These are phyloP conservation scores for Amphimallon solstitiale DNA, from an alignment of 2,888 invertebrate genomes.

Conservation along the genomic window DNA sequence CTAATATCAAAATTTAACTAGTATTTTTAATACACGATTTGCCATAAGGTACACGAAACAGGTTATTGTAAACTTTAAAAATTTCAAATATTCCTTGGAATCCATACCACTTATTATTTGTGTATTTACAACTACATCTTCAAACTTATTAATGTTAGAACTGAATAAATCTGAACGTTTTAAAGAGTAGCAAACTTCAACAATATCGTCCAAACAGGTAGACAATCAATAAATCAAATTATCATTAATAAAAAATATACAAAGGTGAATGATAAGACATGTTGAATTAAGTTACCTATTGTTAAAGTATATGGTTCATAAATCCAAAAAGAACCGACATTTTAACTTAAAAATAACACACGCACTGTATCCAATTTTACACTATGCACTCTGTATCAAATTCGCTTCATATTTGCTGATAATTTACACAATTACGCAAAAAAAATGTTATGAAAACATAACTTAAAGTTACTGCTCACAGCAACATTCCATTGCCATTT, in stretches of 20 bases:
- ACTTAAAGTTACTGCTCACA: constrained; percentile 59
- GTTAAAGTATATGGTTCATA: constrained; percentile 62
- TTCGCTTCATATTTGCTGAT: constrained; percentile 54
- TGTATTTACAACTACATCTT: constrained; percentile 2
- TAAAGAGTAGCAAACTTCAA: not conserved
- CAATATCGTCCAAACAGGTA: constrained; percentile 11
- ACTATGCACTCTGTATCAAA: constrained; percentile 50
- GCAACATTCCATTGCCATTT: constrained; percentile 65
- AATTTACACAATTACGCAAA: constrained; percentile 48
- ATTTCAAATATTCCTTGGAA: constrained; percentile 42
- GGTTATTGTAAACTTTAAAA: constrained; percentile 43
- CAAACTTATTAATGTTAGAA: constrained; percentile 1
- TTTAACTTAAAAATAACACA: constrained; percentile 49
- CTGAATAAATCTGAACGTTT: constrained; percentile 7
- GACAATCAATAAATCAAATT: constrained; percentile 55
- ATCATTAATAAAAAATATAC: constrained; percentile 57
- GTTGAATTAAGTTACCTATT: constrained; percentile 63
- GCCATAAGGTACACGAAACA: constrained; percentile 37
- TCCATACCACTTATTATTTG: constrained; percentile 41
- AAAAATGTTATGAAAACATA: constrained; percentile 58
- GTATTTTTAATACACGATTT: not conserved
- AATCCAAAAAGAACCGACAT: constrained; percentile 57
- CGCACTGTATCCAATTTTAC: constrained; percentile 50
- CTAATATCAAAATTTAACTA: not conserved
- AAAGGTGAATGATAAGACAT: constrained; percentile 63